Percentiles rank a stretch among this genome's conserved stretches.
Conservation (phyloP, 2,113 vertebrate genomes). For the Eurystomus gularis region DNA sequence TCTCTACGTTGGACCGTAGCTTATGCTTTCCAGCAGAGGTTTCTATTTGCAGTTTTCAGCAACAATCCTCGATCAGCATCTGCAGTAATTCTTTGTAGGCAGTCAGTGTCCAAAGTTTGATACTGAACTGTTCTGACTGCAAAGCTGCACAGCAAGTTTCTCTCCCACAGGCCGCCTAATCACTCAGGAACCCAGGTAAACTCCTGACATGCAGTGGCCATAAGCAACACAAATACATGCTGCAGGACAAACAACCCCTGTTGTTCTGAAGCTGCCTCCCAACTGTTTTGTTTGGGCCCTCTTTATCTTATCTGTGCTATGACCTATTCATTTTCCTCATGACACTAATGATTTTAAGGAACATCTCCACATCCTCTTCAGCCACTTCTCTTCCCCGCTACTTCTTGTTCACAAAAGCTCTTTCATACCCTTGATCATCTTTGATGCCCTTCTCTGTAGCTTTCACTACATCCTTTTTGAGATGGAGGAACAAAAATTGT, state of each 20-base stretch:
- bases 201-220: not conserved
- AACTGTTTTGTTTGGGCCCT: not conserved
- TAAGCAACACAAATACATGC: not conserved
- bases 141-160: slow-evolving; percentile 3
- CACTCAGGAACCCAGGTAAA: not conserved
- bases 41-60: not conserved
- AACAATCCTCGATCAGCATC: not conserved
- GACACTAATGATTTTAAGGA: not conserved
- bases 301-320: not conserved
- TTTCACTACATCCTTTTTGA: not conserved
- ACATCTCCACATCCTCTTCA: not conserved
- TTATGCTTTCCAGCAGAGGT: not conserved
- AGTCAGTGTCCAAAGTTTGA: not conserved
- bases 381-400: not conserved
- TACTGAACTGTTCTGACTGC: slow-evolving; percentile 1
- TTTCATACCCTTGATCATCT: not conserved
- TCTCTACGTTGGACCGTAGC: not conserved
- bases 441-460: not conserved
- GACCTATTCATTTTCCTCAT: not conserved
- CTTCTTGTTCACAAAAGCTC: not conserved
- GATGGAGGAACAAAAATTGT: not conserved
- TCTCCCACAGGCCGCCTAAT: not conserved
- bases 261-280: not conserved
- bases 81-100: not conserved
- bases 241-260: not conserved